These are phyloP conservation scores for Corvus cornix DNA, from an alignment of 2,113 vertebrate species.

Conservation along the genomic window DNA sequence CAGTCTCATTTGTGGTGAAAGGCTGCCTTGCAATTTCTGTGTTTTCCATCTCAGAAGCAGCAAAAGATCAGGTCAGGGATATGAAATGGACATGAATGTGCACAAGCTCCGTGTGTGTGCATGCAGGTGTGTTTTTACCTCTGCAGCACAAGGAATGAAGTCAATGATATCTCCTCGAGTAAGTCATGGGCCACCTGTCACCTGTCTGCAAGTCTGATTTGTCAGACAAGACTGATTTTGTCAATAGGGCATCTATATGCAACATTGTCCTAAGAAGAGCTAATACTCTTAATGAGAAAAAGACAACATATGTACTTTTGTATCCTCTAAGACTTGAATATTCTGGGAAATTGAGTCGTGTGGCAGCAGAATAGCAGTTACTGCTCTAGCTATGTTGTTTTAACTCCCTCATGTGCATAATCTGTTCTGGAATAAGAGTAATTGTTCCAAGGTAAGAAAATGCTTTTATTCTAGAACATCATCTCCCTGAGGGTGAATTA, in stretches of 20 bases:
- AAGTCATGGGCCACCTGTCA: not conserved
- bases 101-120: not conserved
- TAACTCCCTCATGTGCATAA: conserved; percentile 34
- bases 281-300: not conserved
- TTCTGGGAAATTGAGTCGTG: not conserved
- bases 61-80: not conserved
- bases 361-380: conserved; percentile 11
- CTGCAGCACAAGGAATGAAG: not conserved
- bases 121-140: not conserved
- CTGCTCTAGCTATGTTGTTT: conserved; percentile 21
- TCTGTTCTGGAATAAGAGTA: conserved; percentile 46
- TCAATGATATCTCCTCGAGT: rapidly evolving
- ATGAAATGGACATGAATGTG: not conserved
- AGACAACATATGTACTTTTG: not conserved
- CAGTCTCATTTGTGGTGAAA: not conserved
- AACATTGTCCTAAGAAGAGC: not conserved
- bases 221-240: not conserved
- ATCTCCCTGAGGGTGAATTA: conserved; percentile 28
- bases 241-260: not conserved
- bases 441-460: conserved; percentile 40
- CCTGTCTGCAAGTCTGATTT: not conserved
- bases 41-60: not conserved
- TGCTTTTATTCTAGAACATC: conserved; percentile 46
- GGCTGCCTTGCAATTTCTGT: not conserved
- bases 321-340: not conserved